Evolutionary conservation across 1,140 invertebrate species (phyloP).

Genomic region (Drosophila mayri): DNA sequence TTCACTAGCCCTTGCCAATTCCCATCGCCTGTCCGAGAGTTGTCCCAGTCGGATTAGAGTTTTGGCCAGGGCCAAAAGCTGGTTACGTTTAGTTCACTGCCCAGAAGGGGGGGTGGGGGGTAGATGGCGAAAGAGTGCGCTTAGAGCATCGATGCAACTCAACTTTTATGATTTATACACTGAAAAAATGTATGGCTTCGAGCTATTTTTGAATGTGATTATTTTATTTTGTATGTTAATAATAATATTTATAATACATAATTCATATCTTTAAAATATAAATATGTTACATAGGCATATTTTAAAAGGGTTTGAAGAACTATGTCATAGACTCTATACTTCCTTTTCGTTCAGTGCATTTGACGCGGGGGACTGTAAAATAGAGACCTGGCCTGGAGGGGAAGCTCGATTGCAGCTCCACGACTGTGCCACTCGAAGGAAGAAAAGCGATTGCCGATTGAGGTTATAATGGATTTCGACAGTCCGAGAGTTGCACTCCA

Average conservation of each 20-base stretch:
- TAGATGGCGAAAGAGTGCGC: conserved; percentile 5
- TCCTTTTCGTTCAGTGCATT: conserved; percentile 6
- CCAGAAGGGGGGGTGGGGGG: neutral
- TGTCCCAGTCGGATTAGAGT: conserved; percentile 54
- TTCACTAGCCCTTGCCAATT: conserved; percentile 45
- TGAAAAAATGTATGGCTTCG: neutral
- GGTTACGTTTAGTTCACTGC: conserved; percentile 44
- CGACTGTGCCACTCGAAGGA: conserved; percentile 79
- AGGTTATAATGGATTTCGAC: conserved; percentile 83
- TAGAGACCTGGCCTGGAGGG: conserved; percentile 9
- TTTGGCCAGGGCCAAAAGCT: conserved; percentile 53
- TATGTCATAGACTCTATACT: neutral
- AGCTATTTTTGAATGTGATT: neutral
- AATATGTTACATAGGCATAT: no score
- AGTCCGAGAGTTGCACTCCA: conserved; percentile 70
- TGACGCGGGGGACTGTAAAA: conserved; percentile 16
- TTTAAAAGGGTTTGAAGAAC: no score
- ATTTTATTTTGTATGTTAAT: no score
- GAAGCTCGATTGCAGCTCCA: conserved; percentile 41
- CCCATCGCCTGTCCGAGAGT: conserved; percentile 39
- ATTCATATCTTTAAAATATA: no score
- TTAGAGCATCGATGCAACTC: conserved; percentile 36
- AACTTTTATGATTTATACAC: conserved; percentile 34
- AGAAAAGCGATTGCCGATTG: conserved; percentile 83
- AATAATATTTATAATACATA: no score